These are phyloP conservation scores for Mastacembelus armatus DNA, from an alignment of 2,797 vertebrate genomes.

Conservation along the genomic window DNA sequence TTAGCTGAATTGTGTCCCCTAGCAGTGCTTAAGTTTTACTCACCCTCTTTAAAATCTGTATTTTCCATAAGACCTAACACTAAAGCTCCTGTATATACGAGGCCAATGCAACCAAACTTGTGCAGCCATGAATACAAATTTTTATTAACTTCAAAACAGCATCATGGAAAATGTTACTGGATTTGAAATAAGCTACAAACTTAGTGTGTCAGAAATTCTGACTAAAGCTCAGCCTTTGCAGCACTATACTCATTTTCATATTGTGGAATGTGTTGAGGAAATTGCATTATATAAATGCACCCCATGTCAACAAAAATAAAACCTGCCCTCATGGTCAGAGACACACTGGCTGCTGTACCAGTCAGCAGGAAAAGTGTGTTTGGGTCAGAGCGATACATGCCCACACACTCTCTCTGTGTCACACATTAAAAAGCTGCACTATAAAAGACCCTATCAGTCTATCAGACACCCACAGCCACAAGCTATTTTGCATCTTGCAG, in stretches of 20 bases:
- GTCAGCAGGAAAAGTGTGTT: conserved; percentile 62
- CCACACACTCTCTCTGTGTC: conserved; percentile 41
- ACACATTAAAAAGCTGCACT: conserved; percentile 33
- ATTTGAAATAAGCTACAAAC: conserved; percentile 1
- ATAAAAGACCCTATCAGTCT: conserved; percentile 46
- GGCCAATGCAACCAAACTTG: conserved; percentile 33
- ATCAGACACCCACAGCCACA: conserved; percentile 58
- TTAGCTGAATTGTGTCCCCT: conserved; percentile 64
- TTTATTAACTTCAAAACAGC: conserved; percentile 37
- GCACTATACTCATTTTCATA: conserved; percentile 9
- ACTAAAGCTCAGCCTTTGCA: conserved; percentile 11
- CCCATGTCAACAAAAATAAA: conserved; percentile 32
- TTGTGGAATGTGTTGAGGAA: conserved; percentile 5
- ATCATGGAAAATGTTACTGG: conserved; percentile 26
- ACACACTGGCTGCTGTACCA: conserved; percentile 33
- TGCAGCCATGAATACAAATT: conserved; percentile 5
- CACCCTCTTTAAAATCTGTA: conserved; percentile 58
- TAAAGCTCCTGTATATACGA: conserved; percentile 37
- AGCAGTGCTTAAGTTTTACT: conserved; percentile 64
- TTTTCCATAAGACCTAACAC: conserved; percentile 64
- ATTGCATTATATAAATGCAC: conserved; percentile 40
- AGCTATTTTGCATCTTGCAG: conserved; percentile 60
- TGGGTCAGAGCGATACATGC: conserved; percentile 61
- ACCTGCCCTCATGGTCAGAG: conserved; percentile 33
- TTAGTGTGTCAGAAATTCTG: conserved; percentile 6